These are phyloP conservation scores for Furcula furcula DNA, from an alignment of 2,888 invertebrate genomes.

Conservation along the genomic window DNA sequence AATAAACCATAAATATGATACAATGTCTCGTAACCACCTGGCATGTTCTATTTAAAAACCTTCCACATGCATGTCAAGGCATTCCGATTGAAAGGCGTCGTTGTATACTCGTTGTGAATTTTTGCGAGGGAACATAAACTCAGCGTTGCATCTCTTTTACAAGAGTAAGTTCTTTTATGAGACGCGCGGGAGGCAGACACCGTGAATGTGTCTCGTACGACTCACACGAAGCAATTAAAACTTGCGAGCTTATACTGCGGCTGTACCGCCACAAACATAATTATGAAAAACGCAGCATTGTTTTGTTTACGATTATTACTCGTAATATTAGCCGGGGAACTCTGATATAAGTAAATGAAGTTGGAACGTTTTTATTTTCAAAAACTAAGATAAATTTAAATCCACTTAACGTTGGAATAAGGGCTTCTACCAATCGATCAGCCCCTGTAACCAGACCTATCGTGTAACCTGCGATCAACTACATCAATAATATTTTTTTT, in stretches of 20 bases:
- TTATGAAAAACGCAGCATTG: constrained; percentile 27
- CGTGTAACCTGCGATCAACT: no score
- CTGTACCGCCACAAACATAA: constrained; percentile 29
- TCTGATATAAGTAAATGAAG: no score
- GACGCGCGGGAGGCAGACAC: constrained; percentile 33
- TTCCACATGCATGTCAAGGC: constrained; percentile 30
- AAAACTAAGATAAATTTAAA: no score
- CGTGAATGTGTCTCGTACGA: constrained; percentile 41
- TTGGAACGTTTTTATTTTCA: no score
- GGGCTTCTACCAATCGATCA: no score
- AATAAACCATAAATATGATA: background rate
- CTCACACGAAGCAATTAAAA: constrained; percentile 59
- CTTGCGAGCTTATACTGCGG: constrained; percentile 35
- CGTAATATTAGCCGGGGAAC: background rate
- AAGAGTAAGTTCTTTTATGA: constrained; percentile 50
- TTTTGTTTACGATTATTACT: constrained; percentile 15
- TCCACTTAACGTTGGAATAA: no score
- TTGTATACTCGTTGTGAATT: constrained; percentile 30
- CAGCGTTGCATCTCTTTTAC: constrained; percentile 40
- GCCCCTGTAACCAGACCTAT: no score
- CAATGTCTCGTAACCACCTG: constrained; percentile 14
- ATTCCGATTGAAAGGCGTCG: constrained; percentile 40
- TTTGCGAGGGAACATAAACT: constrained; percentile 46
- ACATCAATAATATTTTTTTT: no score
- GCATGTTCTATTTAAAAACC: constrained; percentile 34